Base-by-base conservation (phyloP, 2,113 vertebrate genomes). In the Catharus minimus region DNA sequence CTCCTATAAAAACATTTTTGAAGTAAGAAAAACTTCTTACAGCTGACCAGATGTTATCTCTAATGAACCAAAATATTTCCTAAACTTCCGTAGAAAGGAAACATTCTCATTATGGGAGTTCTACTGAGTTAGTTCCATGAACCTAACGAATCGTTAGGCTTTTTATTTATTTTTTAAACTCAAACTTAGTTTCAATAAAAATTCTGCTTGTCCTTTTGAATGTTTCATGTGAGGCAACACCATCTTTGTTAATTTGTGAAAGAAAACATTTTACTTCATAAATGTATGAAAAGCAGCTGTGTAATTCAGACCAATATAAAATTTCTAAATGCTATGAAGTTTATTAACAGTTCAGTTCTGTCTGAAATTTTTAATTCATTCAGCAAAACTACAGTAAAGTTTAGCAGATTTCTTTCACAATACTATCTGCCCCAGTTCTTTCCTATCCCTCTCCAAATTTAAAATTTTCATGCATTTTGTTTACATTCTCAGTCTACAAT, bases 31-130 rank as follows among this genome's bases (percentile, higher is more conserved):
- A 91, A 75, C 73, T 93, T 89, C 75, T 77, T 90, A 65, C 14
- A 78, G 68, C 12, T 86, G 76, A 90, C 76, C 90, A 93, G 92
- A 88, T 91, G 77, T 72, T 94, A 57, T 49, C 77, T 83, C 49
- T 78, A 83, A 90, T 72, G 76, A 88, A 82, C 20, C 20, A 71
- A 81, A 74, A 86, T 64, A 80, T 81, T 92, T 86, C 57, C 72
- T 77, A 30, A 76, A 92, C 58, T 36, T 89, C 69, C 49, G 27
- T 21, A 57, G 57, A 74, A 92, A 71, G 44, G 44, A 93, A 82
- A 69, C 22, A 50, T 24, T 55, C 52, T 91, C 88, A 86, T 81
- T 67, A 77, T 16, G 78, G 52, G 52, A 86, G 86, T 77, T 88
- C 30, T 67, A 86, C 36, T 32, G 30, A 56, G 52, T 44, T 67